A percentile compares a stretch with the other conserved stretches of the same genome.
These are phyloP conservation scores for Eunapius fragilis DNA, from an alignment of 37 sponge, comb jelly and placozoan genomes.

Conservation along the genomic window DNA sequence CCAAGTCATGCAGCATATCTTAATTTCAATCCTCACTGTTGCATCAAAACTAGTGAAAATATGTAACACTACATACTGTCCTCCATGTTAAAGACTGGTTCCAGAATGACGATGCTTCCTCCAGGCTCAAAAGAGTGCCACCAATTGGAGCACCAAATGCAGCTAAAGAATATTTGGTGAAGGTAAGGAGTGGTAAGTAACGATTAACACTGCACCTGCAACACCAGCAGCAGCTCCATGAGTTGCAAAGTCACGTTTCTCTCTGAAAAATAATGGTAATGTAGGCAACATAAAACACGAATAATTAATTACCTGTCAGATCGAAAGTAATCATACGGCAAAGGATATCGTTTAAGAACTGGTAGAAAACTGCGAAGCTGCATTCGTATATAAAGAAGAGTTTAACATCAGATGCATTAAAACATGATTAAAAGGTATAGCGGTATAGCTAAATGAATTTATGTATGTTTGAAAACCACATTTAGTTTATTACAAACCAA, in stretches of 20 bases:
- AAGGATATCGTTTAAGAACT: no score
- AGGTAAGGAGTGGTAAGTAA: no score
- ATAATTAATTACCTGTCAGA: conserved; percentile 59
- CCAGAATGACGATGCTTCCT: conserved; percentile 95
- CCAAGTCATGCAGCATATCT: no score
- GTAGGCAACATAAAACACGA: background rate
- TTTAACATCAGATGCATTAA: no score
- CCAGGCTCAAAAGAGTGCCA: conserved; percentile 93
- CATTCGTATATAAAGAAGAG: no score
- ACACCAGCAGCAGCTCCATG: conserved; percentile 95
- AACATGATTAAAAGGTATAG: no score
- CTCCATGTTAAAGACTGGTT: conserved; percentile 94
- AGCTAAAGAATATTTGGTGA: conserved; percentile 33
- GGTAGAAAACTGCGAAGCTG: no score
- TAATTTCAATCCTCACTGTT: no score
- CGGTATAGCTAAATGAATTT: no score
- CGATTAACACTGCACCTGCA: conserved; percentile 35
- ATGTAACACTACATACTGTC: conserved; percentile 59
- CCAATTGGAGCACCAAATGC: conserved; percentile 97
- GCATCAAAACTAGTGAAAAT: no score
- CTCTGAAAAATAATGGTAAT: conserved; percentile 18
- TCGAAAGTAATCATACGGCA: conserved; percentile 66
- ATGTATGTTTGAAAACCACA: no score
- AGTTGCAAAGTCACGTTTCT: conserved; percentile 94
- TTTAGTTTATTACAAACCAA: no score